A percentile compares a stretch with the other conserved stretches of the same genome.
Conservation (phyloP, 2,888 invertebrate genomes). For the Trichopoda pennipes region DNA sequence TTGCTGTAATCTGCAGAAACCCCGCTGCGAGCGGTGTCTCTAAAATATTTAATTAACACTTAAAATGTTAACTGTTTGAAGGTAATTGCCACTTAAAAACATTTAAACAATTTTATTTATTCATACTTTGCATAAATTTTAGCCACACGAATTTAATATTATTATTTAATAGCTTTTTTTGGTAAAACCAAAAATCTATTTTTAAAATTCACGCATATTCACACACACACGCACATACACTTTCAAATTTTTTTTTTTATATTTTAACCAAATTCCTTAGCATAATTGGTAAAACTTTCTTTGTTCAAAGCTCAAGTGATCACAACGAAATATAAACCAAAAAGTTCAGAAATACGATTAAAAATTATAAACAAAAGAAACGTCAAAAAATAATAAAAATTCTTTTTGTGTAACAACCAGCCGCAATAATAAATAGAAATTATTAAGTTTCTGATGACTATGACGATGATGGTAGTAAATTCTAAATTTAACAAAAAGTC, state of each 20-base stretch:
- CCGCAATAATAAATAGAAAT: conserved; percentile 18
- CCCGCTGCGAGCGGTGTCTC: too few species aligned
- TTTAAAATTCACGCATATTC: neutral
- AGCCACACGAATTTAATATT: too few species aligned
- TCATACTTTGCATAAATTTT: too few species aligned
- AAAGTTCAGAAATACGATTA: neutral
- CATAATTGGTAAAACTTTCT: conserved; percentile 20
- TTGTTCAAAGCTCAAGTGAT: neutral
- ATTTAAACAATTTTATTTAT: too few species aligned
- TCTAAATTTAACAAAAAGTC: conserved; percentile 31
- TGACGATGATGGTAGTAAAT: conserved; percentile 6
- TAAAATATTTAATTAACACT: too few species aligned
- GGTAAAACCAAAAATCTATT: conserved; percentile 21
- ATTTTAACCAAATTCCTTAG: conserved; percentile 28
- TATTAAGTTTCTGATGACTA: neutral
- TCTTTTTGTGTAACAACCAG: conserved; percentile 9
- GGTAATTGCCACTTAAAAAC: too few species aligned
- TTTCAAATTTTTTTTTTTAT: neutral
- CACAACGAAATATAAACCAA: conserved; percentile 7
- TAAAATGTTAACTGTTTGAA: too few species aligned
- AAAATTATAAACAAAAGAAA: too few species aligned
- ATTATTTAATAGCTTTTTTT: neutral
- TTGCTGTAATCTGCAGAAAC: too few species aligned
- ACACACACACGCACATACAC: neutral
- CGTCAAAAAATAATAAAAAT: neutral